Evolutionary conservation across 2,797 vertebrate genomes (phyloP), one percentile per base, ranked within the genome.

Genomic region (Sciurus vulgaris): DNA sequence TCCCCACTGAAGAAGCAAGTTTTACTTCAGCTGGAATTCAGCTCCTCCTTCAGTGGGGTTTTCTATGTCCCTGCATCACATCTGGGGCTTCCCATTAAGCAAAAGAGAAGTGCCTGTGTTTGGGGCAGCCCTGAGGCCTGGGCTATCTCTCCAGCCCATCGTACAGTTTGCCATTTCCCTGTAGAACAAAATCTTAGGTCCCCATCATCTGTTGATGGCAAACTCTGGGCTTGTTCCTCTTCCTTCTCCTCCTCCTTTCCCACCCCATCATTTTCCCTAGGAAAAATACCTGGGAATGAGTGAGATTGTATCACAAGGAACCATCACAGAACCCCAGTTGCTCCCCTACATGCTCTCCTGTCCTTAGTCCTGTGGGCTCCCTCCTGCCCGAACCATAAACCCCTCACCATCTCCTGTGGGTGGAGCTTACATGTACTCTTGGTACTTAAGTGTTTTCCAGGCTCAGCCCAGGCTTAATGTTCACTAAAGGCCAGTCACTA

Each of bases 301-400:
- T 85, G 96, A 94, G 82, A 73, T 77, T 86, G 41, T 76, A 41
- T 93, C 96, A 79, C 92, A 98, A 98, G 98, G 98, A 98, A 97
- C 98, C 98, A 98, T 98, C 98, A 98, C 98, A 98, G 98, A 79
- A 49, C 72, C 54, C 84, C 47, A 70, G 79, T 91, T 78, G 83
- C 63, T 89, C 28, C 70, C 47, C 63, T 28, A 0, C 0, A 9
- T 10, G 44, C n/a, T 38, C 51, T 69, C 92, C 92, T 96, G 92
- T 88, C 87, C 96, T 94, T 92, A 89, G 84, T 97, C 96, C 70
- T 96, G 86, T 77, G 96, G 93, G 94, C 95, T 88, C 93, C 97
- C 67, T 96, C 94, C 79, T 84, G 72, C 96, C 73, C 91, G 22
- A 56, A 79, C 54, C 90, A 61, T 1, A 96, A 93, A 78, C 83